Evolutionary conservation across 92 coral and sea anemone genomes (phyloP).

Genomic region (Epizoanthus rinbou): DNA sequence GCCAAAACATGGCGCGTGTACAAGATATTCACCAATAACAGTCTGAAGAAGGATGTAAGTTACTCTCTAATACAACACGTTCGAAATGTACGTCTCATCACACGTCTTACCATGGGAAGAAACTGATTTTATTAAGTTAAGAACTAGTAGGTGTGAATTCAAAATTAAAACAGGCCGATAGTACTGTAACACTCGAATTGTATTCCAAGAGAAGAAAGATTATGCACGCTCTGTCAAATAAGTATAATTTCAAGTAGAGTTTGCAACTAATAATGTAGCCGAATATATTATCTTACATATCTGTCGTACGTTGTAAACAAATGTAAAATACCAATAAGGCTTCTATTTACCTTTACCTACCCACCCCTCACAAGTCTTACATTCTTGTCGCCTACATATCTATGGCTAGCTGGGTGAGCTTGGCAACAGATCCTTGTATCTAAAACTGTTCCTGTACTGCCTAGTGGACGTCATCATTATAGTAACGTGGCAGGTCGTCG

Average conservation of each 20-base stretch:
- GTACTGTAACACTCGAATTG: no score
- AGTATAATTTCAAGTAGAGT: no score
- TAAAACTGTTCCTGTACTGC: constrained; percentile 64
- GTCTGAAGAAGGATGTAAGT: constrained; percentile 80
- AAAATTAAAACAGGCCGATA: no score
- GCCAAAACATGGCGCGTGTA: constrained; percentile 93
- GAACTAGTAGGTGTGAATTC: no score
- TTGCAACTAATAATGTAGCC: no score
- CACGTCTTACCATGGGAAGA: no score
- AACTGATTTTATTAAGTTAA: no score
- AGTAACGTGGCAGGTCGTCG: constrained; percentile 67
- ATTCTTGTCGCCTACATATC: not conserved
- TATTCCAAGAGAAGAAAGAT: no score
- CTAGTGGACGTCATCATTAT: constrained; percentile 63
- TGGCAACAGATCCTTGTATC: constrained; percentile 56
- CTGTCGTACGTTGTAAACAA: no score
- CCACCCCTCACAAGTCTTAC: not conserved
- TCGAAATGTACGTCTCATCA: not conserved
- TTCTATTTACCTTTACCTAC: not conserved
- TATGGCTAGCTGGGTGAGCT: constrained; percentile 56
- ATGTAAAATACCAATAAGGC: no score
- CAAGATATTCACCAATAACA: constrained; percentile 90
- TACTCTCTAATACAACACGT: not conserved
- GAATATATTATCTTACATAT: no score
- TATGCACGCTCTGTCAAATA: no score